These are phyloP conservation scores for Cottus gobio DNA, from an alignment of 2,113 vertebrate genomes.

Conservation along the genomic window DNA sequence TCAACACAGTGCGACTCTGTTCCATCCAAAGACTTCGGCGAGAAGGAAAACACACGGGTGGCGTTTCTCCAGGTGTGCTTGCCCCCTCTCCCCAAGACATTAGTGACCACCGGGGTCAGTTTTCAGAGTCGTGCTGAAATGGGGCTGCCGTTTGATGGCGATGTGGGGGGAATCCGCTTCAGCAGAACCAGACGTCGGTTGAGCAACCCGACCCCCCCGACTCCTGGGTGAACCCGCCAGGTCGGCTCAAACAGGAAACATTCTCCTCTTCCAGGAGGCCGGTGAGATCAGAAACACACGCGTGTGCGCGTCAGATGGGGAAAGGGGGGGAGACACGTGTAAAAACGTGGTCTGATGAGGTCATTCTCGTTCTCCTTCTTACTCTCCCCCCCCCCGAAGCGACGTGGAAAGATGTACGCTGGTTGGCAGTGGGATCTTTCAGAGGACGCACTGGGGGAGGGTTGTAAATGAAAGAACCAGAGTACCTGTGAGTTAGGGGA, in stretches of 20 bases:
- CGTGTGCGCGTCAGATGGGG: conserved; percentile 51
- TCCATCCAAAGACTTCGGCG: conserved; percentile 60
- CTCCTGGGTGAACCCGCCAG: conserved; percentile 75
- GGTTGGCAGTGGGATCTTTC: neutral
- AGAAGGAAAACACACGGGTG: conserved; percentile 46
- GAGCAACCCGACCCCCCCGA: conserved; percentile 73
- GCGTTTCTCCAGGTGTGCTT: conserved; percentile 52
- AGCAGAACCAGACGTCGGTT: conserved; percentile 77
- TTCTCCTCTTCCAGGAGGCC: conserved; percentile 65
- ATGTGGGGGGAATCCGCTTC: conserved; percentile 78
- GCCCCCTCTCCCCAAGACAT: conserved; percentile 30
- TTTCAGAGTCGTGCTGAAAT: conserved; percentile 77
- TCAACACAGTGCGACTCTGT: conserved; percentile 42
- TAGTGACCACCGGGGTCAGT: conserved; percentile 70
- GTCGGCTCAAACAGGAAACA: conserved; percentile 77
- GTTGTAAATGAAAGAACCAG: neutral
- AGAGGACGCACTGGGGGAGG: neutral
- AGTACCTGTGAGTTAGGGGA: conserved; percentile 3
- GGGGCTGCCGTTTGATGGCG: conserved; percentile 75
- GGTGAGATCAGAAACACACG: conserved; percentile 76
- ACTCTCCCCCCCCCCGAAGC: conserved; percentile 11
- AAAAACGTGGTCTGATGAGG: conserved; percentile 67
- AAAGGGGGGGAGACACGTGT: conserved; percentile 49
- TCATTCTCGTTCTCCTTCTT: conserved; percentile 48
- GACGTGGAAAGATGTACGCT: conserved; percentile 48